Percentiles rank a stretch among this genome's conserved stretches.
Evolutionary conservation across 2,113 vertebrate species (phyloP).

Genomic region (Pluvianellus socialis): DNA sequence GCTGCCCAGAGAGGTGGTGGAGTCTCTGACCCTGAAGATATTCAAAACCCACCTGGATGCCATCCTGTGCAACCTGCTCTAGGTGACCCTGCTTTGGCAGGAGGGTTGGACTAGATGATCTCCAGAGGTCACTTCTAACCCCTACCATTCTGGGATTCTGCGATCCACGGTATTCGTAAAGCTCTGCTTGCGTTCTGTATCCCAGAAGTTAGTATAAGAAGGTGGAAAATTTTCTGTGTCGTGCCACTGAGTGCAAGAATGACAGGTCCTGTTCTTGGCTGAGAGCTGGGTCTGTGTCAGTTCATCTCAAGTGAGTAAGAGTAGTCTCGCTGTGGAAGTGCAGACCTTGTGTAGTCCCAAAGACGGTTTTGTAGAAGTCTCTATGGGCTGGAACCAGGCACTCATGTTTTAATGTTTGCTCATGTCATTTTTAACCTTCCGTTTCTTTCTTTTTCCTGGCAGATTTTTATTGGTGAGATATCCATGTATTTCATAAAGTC

Average conservation of each 20-base stretch:
- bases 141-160: not conserved
- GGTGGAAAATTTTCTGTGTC: not conserved
- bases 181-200: not conserved
- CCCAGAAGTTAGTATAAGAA: not conserved
- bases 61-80: not conserved
- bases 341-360: not conserved
- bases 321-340: not conserved
- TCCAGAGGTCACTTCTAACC: not conserved
- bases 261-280: not conserved
- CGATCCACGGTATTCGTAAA: not conserved
- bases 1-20: not conserved
- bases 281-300: not conserved
- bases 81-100: not conserved
- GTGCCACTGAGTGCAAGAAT: not conserved
- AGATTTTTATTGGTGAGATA: constrained; percentile 98
- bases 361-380: not conserved
- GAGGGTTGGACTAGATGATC: not conserved
- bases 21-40: not conserved
- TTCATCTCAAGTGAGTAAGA: not conserved
- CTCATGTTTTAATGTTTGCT: not conserved
- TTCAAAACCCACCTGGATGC: not conserved
- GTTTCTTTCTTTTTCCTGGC: not conserved
- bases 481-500: constrained; percentile 98
- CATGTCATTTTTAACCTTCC: constrained; percentile 7
- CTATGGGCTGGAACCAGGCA: not conserved